Evolutionary conservation across 2,113 vertebrate genomes (phyloP).

Genomic region (Heloderma charlesbogerti): DNA sequence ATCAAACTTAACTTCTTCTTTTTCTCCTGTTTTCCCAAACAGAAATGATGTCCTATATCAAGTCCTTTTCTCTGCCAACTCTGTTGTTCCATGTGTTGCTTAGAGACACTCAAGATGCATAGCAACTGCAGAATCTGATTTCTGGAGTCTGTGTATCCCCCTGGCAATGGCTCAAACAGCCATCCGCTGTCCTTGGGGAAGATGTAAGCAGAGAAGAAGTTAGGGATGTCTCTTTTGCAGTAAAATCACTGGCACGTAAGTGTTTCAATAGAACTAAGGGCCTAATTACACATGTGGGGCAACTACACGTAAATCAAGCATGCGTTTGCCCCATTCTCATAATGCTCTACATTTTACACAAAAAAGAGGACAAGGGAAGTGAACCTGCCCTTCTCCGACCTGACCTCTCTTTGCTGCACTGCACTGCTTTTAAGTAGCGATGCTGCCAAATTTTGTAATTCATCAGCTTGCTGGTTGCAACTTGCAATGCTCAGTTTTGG

Average conservation of each 20-base stretch:
- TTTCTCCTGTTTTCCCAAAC: background rate
- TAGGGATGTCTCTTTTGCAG: background rate
- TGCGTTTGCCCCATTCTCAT: too few species aligned
- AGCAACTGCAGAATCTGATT: conserved; percentile 1
- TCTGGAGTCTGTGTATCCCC: background rate
- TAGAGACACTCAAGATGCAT: background rate
- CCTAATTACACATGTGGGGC: background rate
- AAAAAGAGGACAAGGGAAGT: background rate
- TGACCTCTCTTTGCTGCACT: background rate
- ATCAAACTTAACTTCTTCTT: background rate
- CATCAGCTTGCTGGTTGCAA: too few species aligned
- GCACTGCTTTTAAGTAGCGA: background rate
- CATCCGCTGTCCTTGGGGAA: background rate
- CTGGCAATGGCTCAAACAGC: background rate
- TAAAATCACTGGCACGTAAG: background rate
- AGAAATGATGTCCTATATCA: background rate
- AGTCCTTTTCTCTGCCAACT: background rate
- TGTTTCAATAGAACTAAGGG: background rate
- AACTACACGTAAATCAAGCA: background rate
- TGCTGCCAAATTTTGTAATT: too few species aligned
- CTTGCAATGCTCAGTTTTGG: too few species aligned
- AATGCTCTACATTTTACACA: background rate
- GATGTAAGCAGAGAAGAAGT: background rate
- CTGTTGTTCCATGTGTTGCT: conserved; percentile 9
- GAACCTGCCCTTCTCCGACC: too few species aligned